Base-by-base conservation (phyloP, 2,113 vertebrate genomes). In the Glareola pratincola region DNA sequence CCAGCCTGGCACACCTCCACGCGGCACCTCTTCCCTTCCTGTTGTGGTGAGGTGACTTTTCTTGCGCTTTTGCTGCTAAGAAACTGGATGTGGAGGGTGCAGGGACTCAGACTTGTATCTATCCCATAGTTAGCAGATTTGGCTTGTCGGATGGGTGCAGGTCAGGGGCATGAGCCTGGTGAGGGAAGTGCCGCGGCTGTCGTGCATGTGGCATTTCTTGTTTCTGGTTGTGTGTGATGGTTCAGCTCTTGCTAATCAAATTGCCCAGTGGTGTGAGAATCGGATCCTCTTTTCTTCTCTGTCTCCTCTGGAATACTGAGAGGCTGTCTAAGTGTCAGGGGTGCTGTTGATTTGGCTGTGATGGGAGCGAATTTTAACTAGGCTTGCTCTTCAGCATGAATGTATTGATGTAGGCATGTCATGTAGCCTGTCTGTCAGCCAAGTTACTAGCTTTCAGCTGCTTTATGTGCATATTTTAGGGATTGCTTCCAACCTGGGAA, bases 301-400 rank as follows among this genome's bases (percentile, higher is more conserved):
- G 39, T 74, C 75, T 90, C 41, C 54, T 86, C 68, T 9, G 12
- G 54, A 69, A 30, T 56, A n/a, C 71, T 69, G 62, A 27, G 48
- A 83, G 62, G 26, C 90, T 90, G 75, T 75, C 43, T 77, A 11
- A 88, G 67, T 53, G 82, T 88, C 88, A 79, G 85, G 34, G 57
- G 53, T 90, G 43, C 63, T 90, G 91, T 53, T 73, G 78, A 69
- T 83, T 75, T 39, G 78, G 66, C 78, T 90, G 53, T 88, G 95
- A 43, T 76, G 59, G 71, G 67, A 92, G 53, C 1, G 41, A 93
- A 90, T 95, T 92, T 90, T 95, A 96, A 90, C 37, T n/a, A 67
- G 56, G 74, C 53, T 79, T 78, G 43, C 85, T 94, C 81, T 68
- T 81, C 57, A 75, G 66, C 29, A 0, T 68, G 60, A 32, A 14